Conservation (phyloP, 2,888 invertebrate species). For the Eupithecia vulgata region DNA sequence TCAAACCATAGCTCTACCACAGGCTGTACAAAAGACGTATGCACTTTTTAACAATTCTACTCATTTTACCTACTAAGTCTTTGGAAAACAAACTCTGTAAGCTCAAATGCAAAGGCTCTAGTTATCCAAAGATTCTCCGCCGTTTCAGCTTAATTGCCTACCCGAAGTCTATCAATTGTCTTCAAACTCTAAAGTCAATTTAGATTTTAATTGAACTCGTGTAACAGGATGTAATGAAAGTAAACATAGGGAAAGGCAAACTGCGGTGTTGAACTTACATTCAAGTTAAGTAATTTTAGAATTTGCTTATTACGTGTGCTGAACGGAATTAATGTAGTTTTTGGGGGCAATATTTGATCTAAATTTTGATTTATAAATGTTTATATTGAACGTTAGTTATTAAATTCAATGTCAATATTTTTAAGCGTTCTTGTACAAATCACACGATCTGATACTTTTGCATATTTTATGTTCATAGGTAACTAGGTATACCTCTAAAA, state of each 20-base stretch:
- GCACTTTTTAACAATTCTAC: not conserved
- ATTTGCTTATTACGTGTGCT: conserved; percentile 33
- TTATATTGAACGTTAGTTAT: not conserved
- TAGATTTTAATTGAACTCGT: conserved; percentile 45
- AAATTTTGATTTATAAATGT: not conserved
- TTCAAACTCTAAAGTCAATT: conserved; percentile 46
- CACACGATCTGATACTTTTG: not conserved
- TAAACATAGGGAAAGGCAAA: conserved; percentile 43
- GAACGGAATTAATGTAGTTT: conserved; percentile 25
- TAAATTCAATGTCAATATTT: not conserved
- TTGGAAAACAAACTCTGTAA: not conserved
- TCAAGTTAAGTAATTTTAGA: conserved; percentile 38
- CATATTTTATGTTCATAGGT: too few species aligned
- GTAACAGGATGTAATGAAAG: conserved; percentile 47
- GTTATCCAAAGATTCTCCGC: conserved; percentile 34
- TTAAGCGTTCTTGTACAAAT: not conserved
- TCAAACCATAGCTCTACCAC: not conserved
- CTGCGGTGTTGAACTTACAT: conserved; percentile 40
- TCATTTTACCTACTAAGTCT: not conserved
- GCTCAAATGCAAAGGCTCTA: conserved; percentile 15
- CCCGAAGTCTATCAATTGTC: conserved; percentile 46
- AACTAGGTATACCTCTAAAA: too few species aligned
- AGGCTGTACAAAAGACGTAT: not conserved
- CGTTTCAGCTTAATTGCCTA: conserved; percentile 41
- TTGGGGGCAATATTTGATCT: conserved; percentile 10